phyloP scores from a whole-genome alignment of 2,888 invertebrate species.

The Epirrhoe alternata region DNA sequence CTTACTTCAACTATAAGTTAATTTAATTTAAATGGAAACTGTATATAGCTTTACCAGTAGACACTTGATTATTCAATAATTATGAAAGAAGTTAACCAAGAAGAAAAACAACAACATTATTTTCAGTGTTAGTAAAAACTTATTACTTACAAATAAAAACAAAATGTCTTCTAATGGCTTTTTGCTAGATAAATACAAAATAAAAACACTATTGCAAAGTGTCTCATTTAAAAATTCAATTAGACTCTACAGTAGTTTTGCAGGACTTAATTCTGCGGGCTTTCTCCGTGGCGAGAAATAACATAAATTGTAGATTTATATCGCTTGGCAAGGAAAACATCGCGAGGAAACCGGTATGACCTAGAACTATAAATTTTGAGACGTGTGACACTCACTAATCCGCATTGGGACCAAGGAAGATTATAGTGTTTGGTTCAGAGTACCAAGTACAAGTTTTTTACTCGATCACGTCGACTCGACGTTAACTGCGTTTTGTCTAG shows the following conservation, averaged over 20 bases:
- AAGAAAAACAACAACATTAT: too few species aligned
- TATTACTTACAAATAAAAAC: neutral
- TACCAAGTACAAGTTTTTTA: neutral
- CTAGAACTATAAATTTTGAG: constrained; percentile 32
- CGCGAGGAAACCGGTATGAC: constrained; percentile 31
- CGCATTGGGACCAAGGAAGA: constrained; percentile 7
- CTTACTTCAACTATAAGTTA: too few species aligned
- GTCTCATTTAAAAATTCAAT: constrained; percentile 30
- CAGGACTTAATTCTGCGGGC: constrained; percentile 23
- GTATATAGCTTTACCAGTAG: too few species aligned
- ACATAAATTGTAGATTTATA: constrained; percentile 37
- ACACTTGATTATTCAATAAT: too few species aligned
- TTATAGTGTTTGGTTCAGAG: constrained; percentile 4
- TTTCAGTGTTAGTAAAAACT: too few species aligned
- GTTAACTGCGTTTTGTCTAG: too few species aligned
- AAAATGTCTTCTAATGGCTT: neutral
- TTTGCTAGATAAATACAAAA: constrained; percentile 11
- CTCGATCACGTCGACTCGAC: too few species aligned
- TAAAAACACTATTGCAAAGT: constrained; percentile 19
- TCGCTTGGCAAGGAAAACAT: constrained; percentile 34
- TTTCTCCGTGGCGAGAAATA: constrained; percentile 22
- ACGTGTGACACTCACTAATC: constrained; percentile 28
- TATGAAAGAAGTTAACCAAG: too few species aligned
- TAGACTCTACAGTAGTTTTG: constrained; percentile 21
- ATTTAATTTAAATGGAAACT: too few species aligned